Conservation (phyloP, 2,888 invertebrate species). For the Protonemura montana region DNA sequence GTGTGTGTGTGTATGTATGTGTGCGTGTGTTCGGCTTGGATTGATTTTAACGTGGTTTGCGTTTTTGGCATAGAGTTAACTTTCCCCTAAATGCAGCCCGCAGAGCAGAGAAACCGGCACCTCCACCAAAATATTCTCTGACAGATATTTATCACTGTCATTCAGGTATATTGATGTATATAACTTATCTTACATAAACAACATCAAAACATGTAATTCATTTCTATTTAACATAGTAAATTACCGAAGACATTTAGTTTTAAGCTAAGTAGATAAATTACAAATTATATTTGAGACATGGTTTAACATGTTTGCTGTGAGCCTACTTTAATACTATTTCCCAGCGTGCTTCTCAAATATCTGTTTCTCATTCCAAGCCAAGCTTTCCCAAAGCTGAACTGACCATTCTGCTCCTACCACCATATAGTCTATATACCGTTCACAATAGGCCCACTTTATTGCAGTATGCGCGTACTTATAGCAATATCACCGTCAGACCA, state of each 20-base stretch:
- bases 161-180: neutral
- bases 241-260: too few species aligned
- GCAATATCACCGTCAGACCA: neutral
- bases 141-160: neutral
- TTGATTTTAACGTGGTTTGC: too few species aligned
- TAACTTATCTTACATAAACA: too few species aligned
- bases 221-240: too few species aligned
- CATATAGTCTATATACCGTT: neutral
- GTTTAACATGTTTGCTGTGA: too few species aligned
- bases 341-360: neutral
- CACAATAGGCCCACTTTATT: neutral
- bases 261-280: too few species aligned
- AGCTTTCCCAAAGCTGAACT: neutral
- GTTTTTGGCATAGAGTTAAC: neutral
- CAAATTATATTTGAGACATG: too few species aligned
- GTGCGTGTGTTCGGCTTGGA: too few species aligned
- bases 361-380: neutral
- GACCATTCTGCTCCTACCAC: neutral
- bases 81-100: neutral
- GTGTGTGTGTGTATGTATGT: too few species aligned
- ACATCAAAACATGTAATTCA: too few species aligned
- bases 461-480: neutral
- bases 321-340: too few species aligned
- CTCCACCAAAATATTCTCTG: neutral
- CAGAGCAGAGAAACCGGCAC: neutral